Evolutionary conservation across 2,797 vertebrate genomes (phyloP), one percentile per base, ranked within the genome.

Genomic region (Orestias chungarensis): DNA sequence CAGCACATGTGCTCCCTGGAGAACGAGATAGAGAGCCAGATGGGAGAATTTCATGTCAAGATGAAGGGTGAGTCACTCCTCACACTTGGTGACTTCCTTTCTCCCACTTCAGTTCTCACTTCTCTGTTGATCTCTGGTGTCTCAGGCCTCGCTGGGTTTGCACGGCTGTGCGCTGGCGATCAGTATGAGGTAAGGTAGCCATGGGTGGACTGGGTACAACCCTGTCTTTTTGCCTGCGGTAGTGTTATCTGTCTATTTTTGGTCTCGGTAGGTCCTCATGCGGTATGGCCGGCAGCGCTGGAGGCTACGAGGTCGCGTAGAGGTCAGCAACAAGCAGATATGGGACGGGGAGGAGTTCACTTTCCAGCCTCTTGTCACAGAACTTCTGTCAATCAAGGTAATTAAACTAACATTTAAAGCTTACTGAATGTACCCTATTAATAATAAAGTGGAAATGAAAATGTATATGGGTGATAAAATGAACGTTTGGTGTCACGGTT

Each of bases 291-390:
- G 98, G 54, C 98, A 99, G 84, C 96, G 97, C 62, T 99, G 98
- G 98, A 96, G 97, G 90, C 92, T 99, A 74, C 93, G 96, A 46
- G 98, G 98, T 2, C 96, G 97, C 25, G 97, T 99, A 20, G 98
- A 99, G 87, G 94, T 96, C 74, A 98, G 98, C 74, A 95, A 96
- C 88, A 98, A 97, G 88, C 98, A 99, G 88, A 95, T 99, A 79
- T 99, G 98, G 98, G 98, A 99, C 94, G 97, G 96, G 0, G 98
- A 99, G 77, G 98, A 99, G 59, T 97, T 97, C 82, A 93, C 98
- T 76, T 98, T 99, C 90, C 89, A 98, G 86, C 98, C 98, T 17
- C 96, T 98, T 0, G 80, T 99, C 91, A 97, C 96, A 0, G 98
- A 99, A 81, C 96, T 99, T 87, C 94, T 99, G 76, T 97, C 97